Conservation (phyloP, 2,113 vertebrate species). For the Panthera uncia region DNA sequence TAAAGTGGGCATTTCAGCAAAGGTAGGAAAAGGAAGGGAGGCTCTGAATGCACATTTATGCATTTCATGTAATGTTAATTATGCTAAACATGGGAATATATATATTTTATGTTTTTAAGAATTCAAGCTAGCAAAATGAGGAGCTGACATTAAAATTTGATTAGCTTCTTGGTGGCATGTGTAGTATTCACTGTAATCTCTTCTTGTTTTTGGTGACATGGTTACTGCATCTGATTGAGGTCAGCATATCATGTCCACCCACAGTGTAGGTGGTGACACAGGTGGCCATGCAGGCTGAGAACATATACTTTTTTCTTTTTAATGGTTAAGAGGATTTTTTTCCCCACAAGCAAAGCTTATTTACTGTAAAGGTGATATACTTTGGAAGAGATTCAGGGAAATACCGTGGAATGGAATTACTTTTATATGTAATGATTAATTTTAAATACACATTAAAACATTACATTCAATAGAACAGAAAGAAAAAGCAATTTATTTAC, state of each 20-base stretch:
- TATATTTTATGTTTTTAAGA: not conserved
- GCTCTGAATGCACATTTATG: not conserved
- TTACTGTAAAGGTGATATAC: not conserved
- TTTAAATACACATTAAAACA: not conserved
- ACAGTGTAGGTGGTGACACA: not conserved
- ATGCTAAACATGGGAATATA: not conserved
- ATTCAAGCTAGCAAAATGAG: not conserved
- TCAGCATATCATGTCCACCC: not conserved
- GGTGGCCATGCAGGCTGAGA: not conserved
- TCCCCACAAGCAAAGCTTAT: not conserved
- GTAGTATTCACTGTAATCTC: not conserved
- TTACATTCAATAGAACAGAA: not conserved
- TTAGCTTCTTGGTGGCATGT: not conserved
- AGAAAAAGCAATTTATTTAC: not conserved
- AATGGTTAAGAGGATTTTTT: not conserved
- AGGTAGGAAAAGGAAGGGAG: not conserved
- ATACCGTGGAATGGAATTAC: not conserved
- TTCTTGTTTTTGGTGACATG: not conserved
- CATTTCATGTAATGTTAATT: not conserved
- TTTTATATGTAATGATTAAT: conserved; percentile 27
- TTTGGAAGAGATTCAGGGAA: not conserved
- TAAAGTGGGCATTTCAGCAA: not conserved
- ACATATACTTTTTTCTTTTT: not conserved
- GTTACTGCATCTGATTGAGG: not conserved
- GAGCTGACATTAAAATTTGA: not conserved